A percentile compares a stretch with the other conserved stretches of the same genome.
Evolutionary conservation across 2,888 invertebrate species (phyloP).

Genomic region (Rhagonycha lutea): DNA sequence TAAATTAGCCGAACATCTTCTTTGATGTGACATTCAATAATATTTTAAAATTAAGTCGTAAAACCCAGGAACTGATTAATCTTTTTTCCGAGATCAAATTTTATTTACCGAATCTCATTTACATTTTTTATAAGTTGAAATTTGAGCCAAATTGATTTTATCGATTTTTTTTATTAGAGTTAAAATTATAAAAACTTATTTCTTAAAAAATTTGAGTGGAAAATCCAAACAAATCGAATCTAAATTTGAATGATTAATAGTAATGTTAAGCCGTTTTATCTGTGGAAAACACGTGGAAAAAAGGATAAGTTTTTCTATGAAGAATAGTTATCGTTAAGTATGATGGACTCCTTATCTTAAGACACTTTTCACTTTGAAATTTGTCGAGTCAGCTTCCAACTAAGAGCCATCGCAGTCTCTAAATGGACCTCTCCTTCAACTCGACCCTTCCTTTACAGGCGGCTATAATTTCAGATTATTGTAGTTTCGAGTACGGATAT

Average conservation of each 20-base stretch:
- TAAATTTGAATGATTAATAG: background rate
- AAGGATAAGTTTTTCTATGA: conserved; percentile 35
- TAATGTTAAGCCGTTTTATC: conserved; percentile 15
- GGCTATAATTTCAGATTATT: conserved; percentile 29
- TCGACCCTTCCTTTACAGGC: conserved; percentile 28
- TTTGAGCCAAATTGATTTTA: background rate
- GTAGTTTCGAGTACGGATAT: conserved; percentile 8
- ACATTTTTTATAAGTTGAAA: background rate
- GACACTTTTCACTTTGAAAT: conserved; percentile 38
- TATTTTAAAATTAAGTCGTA: background rate
- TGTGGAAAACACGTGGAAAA: conserved; percentile 12
- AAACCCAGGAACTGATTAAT: background rate
- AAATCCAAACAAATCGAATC: background rate
- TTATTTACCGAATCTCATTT: background rate
- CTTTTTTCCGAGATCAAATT: background rate
- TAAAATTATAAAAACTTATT: background rate
- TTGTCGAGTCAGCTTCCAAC: conserved; percentile 40
- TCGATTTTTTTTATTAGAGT: background rate
- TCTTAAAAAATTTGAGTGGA: background rate
- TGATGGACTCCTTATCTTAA: conserved; percentile 41
- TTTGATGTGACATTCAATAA: background rate
- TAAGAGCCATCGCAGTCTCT: conserved; percentile 32
- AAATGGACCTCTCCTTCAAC: conserved; percentile 33
- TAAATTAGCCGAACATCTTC: background rate
- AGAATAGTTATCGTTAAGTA: conserved; percentile 39